Base-by-base conservation (phyloP, 2,888 invertebrate genomes). In the Leptarthrus brevirostris region DNA sequence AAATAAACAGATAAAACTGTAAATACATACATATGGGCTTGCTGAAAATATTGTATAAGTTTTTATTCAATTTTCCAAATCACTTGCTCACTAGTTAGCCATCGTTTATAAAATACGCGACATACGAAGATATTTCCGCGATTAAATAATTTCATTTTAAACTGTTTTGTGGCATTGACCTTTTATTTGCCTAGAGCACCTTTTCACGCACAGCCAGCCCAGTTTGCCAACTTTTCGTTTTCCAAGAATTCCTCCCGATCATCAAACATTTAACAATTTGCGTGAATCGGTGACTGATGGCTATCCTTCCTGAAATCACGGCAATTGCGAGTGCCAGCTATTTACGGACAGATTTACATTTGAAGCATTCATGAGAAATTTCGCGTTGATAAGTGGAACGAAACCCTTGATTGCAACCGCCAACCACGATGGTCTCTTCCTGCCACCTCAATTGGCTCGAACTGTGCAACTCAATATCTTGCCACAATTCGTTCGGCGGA, bases 401-500 rank as follows among this genome's bases (percentile, higher is more conserved):
- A 72, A 77, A 75, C 76, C 74, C 75, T 74, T 56, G 58, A 74
- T 74, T 74, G 74, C 76, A 76, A 77, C 76, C 75, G 75, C 76
- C 75, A 77, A 77, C 77, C 77, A 77, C 77, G 77, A 76, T 74
- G 76, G 74, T 72, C 73, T 74, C 76, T 77, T 77, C 77, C 77
- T 77, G 77, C 75, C 77, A 75, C 76, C 77, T 77, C 77, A 77
- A 77, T 76, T 76, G 76, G 76, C 72, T 75, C 74, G 73, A 66
- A 74, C 74, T 72, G 73, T 75, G 64, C 22, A 71, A 64, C 74
- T 73, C 66, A 77, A 74, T 76, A 74, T 74, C 66, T 71, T 70
- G 75, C 72, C 52, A 26, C 74, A 61, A 73, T 71, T 69, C 69
- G 64, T 49, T 73, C 74, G 66, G 20, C 74, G 72, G 72, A 77